These are phyloP conservation scores for Cactoblastis cactorum DNA, from an alignment of 2,888 invertebrate species.

Conservation along the genomic window DNA sequence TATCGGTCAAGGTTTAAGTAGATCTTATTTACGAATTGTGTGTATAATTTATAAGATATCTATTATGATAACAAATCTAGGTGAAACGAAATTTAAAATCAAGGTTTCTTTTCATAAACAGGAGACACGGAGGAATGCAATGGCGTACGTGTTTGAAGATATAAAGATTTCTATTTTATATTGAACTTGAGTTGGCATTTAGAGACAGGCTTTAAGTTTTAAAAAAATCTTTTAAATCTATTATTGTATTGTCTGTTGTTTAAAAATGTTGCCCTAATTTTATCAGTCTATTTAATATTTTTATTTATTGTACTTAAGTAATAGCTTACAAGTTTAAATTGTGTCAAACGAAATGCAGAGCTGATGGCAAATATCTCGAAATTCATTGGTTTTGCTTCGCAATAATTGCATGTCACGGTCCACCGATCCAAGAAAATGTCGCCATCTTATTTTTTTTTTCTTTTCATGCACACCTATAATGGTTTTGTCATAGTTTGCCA, in stretches of 20 bases:
- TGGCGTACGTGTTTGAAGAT: constrained; percentile 54
- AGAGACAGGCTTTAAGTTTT: too few relatives aligned
- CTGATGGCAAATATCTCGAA: constrained; percentile 4
- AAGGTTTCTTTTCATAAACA: constrained; percentile 37
- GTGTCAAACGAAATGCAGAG: constrained; percentile 8
- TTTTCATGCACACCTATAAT: constrained; percentile 1
- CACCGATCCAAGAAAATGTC: constrained; percentile 6
- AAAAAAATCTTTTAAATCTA: too few relatives aligned
- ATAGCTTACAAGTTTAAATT: background rate
- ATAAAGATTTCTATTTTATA: constrained; percentile 51
- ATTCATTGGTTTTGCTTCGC: constrained; percentile 10
- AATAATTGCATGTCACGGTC: constrained; percentile 11
- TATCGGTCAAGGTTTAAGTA: too few relatives aligned
- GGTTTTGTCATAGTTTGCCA: constrained; percentile 13
- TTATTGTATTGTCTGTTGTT: too few relatives aligned
- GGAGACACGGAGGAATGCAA: constrained; percentile 41
- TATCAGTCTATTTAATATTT: background rate
- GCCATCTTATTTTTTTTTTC: constrained; percentile 2
- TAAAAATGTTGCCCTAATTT: too few relatives aligned
- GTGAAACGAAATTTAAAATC: background rate
- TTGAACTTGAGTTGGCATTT: constrained; percentile 24
- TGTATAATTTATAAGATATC: background rate
- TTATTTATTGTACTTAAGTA: background rate
- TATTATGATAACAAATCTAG: background rate
- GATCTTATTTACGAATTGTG: too few relatives aligned